Percentiles rank a stretch among this genome's conserved stretches.
Evolutionary conservation across 1,140 invertebrate species (phyloP).

Genomic region (Drosophila oshimai): DNA sequence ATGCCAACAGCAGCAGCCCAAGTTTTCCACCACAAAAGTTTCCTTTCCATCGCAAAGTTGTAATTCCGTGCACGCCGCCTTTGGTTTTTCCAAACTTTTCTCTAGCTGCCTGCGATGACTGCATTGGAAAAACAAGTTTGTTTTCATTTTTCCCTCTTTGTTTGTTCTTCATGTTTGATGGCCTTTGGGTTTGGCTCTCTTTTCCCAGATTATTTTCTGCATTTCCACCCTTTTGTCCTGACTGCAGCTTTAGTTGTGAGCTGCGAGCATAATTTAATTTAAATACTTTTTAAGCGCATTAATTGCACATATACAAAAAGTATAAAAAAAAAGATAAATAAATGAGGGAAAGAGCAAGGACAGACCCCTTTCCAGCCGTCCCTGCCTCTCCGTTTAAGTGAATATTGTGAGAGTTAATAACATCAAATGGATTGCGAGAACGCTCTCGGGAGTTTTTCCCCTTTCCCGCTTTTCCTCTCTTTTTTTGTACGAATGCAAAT

Average conservation of each 20-base stretch:
- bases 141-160: conserved; percentile 23
- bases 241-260: conserved; percentile 45
- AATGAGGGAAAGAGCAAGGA: not conserved
- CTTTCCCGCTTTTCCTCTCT: not conserved
- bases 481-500: conserved; percentile 23
- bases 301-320: conserved; percentile 21
- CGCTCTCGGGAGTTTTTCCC: conserved; percentile 9
- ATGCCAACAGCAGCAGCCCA: conserved; percentile 41
- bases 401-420: conserved; percentile 34
- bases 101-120: conserved; percentile 27
- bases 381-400: conserved; percentile 24
- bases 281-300: conserved; percentile 60
- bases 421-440: conserved; percentile 23
- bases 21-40: conserved; percentile 44
- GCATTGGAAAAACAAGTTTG: conserved; percentile 46
- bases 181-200: not conserved
- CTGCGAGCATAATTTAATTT: conserved; percentile 50
- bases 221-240: not conserved
- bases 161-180: conserved; percentile 22
- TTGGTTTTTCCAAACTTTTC: conserved; percentile 32
- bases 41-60: conserved; percentile 45
- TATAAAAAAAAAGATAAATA: not conserved
- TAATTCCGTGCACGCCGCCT: conserved; percentile 48
- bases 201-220: not conserved
- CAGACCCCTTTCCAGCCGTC: not conserved